Percentiles rank a stretch among this genome's conserved stretches.
Evolutionary conservation across 2,888 invertebrate species (phyloP).

Genomic region (Polyommatus icarus): DNA sequence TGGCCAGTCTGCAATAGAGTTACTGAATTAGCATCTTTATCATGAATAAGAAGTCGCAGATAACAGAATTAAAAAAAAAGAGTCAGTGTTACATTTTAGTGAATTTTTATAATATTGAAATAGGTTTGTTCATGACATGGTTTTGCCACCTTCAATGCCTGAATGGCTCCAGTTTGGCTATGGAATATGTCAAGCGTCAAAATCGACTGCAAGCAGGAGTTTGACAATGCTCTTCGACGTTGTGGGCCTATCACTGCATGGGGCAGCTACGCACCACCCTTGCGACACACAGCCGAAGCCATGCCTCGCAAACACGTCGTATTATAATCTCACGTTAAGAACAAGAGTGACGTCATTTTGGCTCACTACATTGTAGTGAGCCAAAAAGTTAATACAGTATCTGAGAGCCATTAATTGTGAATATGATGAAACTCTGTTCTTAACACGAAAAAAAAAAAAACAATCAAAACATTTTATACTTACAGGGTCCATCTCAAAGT

Average conservation of each 20-base stretch:
- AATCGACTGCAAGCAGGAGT: slow-evolving; percentile 79
- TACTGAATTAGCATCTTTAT: slow-evolving; percentile 19
- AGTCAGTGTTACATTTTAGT: too few relatives aligned
- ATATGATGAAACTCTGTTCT: too few relatives aligned
- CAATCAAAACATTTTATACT: slow-evolving; percentile 57
- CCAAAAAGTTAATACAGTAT: too few relatives aligned
- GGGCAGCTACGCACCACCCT: slow-evolving; percentile 74
- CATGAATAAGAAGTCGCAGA: too few relatives aligned
- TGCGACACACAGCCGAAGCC: slow-evolving; percentile 54
- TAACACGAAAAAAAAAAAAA: not conserved
- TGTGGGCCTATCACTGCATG: slow-evolving; percentile 77
- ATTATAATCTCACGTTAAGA: not conserved
- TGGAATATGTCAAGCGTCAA: slow-evolving; percentile 86
- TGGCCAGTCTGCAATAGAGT: slow-evolving; percentile 90
- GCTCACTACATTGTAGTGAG: too few relatives aligned
- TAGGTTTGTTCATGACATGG: slow-evolving; percentile 83
- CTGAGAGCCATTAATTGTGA: too few relatives aligned
- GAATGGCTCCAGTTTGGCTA: slow-evolving; percentile 85
- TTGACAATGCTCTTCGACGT: slow-evolving; percentile 82
- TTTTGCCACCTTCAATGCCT: slow-evolving; percentile 81
- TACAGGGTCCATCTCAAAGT: slow-evolving; percentile 99
- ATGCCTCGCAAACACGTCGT: slow-evolving; percentile 64
- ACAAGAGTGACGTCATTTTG: not conserved
- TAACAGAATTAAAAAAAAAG: too few relatives aligned
- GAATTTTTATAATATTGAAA: not conserved